Evolutionary conservation across 1,140 invertebrate genomes (phyloP).

Genomic region (Phymastichus coffea): DNA sequence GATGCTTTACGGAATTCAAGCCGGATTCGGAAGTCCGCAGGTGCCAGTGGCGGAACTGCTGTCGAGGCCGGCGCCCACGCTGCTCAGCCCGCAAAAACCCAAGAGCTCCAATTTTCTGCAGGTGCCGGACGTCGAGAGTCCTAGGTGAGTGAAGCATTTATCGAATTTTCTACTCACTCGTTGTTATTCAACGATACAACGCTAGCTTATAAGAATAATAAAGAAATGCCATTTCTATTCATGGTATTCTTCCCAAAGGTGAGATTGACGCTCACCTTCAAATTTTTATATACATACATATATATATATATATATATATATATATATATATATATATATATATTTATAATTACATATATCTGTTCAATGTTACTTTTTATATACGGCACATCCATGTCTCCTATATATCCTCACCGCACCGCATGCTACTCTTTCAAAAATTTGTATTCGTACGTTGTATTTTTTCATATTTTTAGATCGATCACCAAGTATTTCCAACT

Average conservation of each 20-base stretch:
- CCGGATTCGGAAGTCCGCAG: constrained; percentile 89
- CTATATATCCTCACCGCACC: constrained; percentile 52
- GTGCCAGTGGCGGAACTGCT: constrained; percentile 86
- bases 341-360: constrained; percentile 30
- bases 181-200: no score
- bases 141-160: constrained; percentile 56
- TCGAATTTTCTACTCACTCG: background rate
- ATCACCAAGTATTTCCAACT: no score
- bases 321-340: no score
- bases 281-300: no score
- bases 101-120: constrained; percentile 91
- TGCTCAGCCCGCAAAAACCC: constrained; percentile 81
- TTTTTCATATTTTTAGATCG: no score
- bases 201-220: no score
- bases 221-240: no score
- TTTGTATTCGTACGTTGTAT: no score
- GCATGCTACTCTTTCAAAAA: constrained; percentile 40
- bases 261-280: no score
- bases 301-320: no score
- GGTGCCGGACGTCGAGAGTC: constrained; percentile 72
- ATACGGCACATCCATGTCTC: constrained; percentile 53
- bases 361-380: constrained; percentile 34
- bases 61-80: constrained; percentile 78
- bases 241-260: no score
- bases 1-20: constrained; percentile 93